These are phyloP conservation scores for Elysia chlorotica DNA, from an alignment of 1,140 invertebrate genomes.

Conservation along the genomic window DNA sequence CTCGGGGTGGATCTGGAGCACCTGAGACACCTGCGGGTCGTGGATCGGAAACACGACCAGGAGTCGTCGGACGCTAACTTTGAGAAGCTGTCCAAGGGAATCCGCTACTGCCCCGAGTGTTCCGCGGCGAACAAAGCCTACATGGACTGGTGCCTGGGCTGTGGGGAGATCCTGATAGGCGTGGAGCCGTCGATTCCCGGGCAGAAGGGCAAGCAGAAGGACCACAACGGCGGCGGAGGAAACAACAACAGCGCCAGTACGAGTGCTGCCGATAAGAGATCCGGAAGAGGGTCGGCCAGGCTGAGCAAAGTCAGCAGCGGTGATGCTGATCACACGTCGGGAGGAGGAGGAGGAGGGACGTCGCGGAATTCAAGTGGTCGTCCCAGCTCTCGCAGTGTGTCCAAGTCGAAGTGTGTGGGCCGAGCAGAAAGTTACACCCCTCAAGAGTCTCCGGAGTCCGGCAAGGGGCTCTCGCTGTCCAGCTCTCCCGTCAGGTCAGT, in stretches of 20 bases:
- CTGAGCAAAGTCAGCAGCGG: too few species aligned
- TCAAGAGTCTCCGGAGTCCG: constrained; percentile 26
- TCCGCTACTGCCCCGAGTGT: constrained; percentile 53
- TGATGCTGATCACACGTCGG: too few species aligned
- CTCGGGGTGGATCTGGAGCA: constrained; percentile 38
- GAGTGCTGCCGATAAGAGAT: background rate
- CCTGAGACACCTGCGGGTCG: constrained; percentile 8
- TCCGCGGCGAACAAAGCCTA: constrained; percentile 46
- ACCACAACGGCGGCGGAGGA: background rate
- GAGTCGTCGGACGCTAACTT: constrained; percentile 13
- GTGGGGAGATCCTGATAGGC: constrained; percentile 55
- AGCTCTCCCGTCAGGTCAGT: background rate
- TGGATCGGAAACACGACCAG: constrained; percentile 9
- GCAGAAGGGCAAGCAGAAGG: background rate
- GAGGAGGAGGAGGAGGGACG: too few species aligned
- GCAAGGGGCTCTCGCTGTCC: constrained; percentile 10
- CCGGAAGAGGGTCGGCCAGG: too few species aligned
- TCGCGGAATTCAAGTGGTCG: background rate
- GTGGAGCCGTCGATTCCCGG: constrained; percentile 36
- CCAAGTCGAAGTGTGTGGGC: constrained; percentile 6
- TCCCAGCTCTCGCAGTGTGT: background rate
- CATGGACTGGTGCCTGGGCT: constrained; percentile 53
- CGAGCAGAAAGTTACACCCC: background rate
- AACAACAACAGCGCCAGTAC: background rate
- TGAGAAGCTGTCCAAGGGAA: constrained; percentile 29